Conservation (phyloP, 1,140 invertebrate species). For the Achatina immaculata region DNA sequence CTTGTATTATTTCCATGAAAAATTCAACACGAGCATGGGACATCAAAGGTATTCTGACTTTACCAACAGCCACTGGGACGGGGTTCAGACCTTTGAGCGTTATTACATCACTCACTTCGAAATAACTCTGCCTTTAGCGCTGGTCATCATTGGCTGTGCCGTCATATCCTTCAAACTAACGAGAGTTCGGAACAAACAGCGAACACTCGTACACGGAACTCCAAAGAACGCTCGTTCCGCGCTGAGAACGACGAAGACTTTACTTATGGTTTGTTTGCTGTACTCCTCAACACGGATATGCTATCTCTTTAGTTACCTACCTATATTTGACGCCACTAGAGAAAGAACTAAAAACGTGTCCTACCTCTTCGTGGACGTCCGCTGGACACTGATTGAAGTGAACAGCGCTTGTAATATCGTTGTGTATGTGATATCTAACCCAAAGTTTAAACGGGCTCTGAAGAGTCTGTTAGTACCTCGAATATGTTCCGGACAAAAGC, state of each 20-base stretch:
- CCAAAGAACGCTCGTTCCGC: not conserved
- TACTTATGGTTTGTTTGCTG: not conserved
- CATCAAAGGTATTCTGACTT: not conserved
- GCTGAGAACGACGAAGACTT: not conserved
- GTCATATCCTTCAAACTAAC: not conserved
- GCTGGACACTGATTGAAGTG: not conserved
- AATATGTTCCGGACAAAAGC: no score
- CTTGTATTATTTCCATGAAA: not conserved
- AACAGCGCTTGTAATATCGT: slow-evolving; percentile 4
- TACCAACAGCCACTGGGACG: not conserved
- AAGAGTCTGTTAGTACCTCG: no score
- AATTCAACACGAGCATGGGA: not conserved
- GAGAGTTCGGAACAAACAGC: not conserved
- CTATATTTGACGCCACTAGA: not conserved
- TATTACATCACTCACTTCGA: not conserved
- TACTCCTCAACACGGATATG: not conserved
- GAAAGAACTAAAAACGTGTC: not conserved
- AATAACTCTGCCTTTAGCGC: not conserved
- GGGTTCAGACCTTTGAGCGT: not conserved
- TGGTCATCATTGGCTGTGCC: not conserved
- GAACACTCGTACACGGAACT: not conserved
- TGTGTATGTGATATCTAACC: not conserved
- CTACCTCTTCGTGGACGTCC: not conserved
- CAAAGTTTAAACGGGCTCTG: not conserved
- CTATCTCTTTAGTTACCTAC: not conserved